Percentiles rank a stretch among this genome's conserved stretches.
phyloP scores from a whole-genome alignment of 2,113 vertebrate genomes.

The Anguilla rostrata region DNA sequence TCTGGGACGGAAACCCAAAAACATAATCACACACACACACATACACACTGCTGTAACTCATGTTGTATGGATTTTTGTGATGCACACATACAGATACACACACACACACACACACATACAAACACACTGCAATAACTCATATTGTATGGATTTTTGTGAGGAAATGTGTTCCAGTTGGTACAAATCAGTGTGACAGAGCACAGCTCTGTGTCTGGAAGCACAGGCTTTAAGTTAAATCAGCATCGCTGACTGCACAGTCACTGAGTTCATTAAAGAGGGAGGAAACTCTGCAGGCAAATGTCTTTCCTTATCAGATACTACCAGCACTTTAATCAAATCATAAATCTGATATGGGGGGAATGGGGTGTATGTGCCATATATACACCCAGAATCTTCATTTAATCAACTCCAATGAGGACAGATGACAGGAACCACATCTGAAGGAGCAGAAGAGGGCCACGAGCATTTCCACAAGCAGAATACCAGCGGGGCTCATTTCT shows the following conservation, averaged over 20 bases:
- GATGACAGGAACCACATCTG: not conserved
- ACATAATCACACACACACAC: not conserved
- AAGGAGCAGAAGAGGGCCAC: not conserved
- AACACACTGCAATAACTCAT: not conserved
- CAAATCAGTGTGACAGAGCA: not conserved
- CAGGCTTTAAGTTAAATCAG: not conserved
- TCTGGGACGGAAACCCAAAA: not conserved
- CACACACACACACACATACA: not conserved
- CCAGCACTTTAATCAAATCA: not conserved
- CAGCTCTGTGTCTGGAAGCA: not conserved
- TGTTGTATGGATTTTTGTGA: not conserved
- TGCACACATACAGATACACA: too few species aligned
- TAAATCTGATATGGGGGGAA: not conserved
- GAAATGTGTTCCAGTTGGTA: constrained; percentile 4
- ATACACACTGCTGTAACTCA: not conserved
- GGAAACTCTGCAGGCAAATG: not conserved
- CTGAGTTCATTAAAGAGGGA: not conserved
- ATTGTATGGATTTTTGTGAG: not conserved
- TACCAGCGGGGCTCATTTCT: not conserved
- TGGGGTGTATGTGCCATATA: not conserved
- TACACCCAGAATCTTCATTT: not conserved
- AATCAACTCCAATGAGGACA: not conserved
- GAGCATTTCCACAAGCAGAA: not conserved
- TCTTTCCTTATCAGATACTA: not conserved
- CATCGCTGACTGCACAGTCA: not conserved